Evolutionary conservation across 2,888 invertebrate species (phyloP).

Genomic region (Dusona sp.): DNA sequence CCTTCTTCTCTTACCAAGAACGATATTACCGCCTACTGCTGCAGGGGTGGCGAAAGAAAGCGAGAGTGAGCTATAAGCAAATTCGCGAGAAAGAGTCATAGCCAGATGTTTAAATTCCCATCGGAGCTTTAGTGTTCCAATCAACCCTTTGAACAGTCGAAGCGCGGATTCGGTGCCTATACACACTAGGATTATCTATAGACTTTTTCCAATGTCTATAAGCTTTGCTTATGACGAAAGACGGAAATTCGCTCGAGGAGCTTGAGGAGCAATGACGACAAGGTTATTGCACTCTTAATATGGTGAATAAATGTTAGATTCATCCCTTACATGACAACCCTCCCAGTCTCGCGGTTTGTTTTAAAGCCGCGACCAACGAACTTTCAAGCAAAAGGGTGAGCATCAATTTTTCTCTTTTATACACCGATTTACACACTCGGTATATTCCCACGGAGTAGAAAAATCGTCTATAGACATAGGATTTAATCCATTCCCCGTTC

Average conservation of each 20-base stretch:
- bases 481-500: not conserved
- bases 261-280: constrained; percentile 31
- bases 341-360: constrained; percentile 9
- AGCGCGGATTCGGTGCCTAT: constrained; percentile 13
- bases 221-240: not conserved
- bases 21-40: not conserved
- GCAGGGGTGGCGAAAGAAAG: not conserved
- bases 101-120: constrained; percentile 45
- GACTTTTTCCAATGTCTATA: not conserved
- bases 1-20: not conserved
- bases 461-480: constrained; percentile 14
- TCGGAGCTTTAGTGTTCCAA: not conserved
- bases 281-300: constrained; percentile 60
- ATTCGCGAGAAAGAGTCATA: constrained; percentile 9
- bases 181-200: constrained; percentile 22
- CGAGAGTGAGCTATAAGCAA: not conserved
- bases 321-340: not conserved
- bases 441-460: constrained; percentile 1
- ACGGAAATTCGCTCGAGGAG: constrained; percentile 28
- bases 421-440: constrained; percentile 33
- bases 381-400: constrained; percentile 24
- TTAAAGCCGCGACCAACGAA: constrained; percentile 10
- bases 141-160: not conserved
- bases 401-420: constrained; percentile 44
- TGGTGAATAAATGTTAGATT: constrained; percentile 46